Evolutionary conservation across 1,140 invertebrate species (phyloP), one percentile per base, ranked within the genome.

Genomic region (Apis cerana): DNA sequence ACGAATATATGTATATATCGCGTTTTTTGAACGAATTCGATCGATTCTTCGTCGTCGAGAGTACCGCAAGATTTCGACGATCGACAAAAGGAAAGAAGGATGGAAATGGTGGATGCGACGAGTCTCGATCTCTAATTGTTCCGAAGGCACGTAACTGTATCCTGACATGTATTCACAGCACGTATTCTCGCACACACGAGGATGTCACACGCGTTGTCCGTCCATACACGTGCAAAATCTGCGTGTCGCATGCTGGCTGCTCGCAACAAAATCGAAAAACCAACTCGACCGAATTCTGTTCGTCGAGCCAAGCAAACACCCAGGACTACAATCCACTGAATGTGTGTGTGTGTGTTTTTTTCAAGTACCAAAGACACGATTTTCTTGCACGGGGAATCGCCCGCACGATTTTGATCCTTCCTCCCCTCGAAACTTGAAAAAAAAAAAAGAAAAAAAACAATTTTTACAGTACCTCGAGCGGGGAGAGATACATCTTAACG

Each of bases 201-300:
- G n/a, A 23, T 50, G 68, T 70, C n/a, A 67, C 33, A 21, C 43
- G 5, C 64, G 64, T 48, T 68, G 65, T 68, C n/a, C 64, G 19
- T 48, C 9, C 4, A 27, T 23, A 71, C 43, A 21, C 56, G 54
- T 19, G 17, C 59, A 23, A 1, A 68, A 84, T 85, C 19, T 89
- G 75, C 77, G 89, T 89, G 87, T 88, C 80, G 89, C 88, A 90
- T 90, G 89, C 75, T 88, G 83, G 82, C 83, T 90, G 89, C 70
- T 77, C 78, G 71, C 77, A 77, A 54, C 11, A 61, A 19, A 65
- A 77, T 33, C 33, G 33, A 33, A 33, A 33, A 43, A 79, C 19
- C 71, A 77, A 71, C 56, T 70, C 64, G 43, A 61, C 54, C 23
- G 23, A 33, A 68, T 54, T 43, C 64, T 19, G 62, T 33, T 33